phyloP scores from a whole-genome alignment of 2,888 invertebrate species.

The Crocallis elinguaria region DNA sequence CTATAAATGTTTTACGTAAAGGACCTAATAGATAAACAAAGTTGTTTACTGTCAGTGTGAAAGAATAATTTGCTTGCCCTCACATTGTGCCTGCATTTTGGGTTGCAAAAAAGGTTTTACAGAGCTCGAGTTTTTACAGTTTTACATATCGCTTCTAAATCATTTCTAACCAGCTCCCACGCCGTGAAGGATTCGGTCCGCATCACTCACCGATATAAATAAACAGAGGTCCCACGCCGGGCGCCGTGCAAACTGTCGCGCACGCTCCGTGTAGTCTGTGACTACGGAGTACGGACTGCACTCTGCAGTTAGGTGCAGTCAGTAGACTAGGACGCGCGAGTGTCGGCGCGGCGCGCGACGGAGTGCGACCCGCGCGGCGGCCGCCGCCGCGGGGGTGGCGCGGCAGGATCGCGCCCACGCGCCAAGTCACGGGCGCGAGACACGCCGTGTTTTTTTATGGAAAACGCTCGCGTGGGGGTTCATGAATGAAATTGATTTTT shows the following conservation, averaged over 20 bases:
- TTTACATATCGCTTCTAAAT: neutral
- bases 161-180: neutral
- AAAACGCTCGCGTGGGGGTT: constrained; percentile 5
- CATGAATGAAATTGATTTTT: neutral
- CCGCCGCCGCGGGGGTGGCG: constrained; percentile 13
- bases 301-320: neutral
- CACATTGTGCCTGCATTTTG: too few species aligned
- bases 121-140: too few species aligned
- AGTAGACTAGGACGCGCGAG: constrained; percentile 9
- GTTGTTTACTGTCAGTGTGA: too few species aligned
- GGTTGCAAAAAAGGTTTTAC: too few species aligned
- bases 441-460: constrained; percentile 8
- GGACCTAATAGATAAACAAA: too few species aligned
- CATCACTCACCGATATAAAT: constrained; percentile 33
- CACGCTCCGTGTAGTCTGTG: neutral
- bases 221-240: constrained; percentile 15
- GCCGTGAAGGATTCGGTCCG: neutral
- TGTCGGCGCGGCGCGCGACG: constrained; percentile 7
- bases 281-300: neutral
- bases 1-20: too few species aligned
- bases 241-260: neutral
- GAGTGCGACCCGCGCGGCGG: neutral
- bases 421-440: constrained; percentile 2
- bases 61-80: too few species aligned
- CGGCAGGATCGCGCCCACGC: constrained; percentile 27